Evolutionary conservation across 2,888 invertebrate genomes (phyloP).

Genomic region (Blastobasis adustella): DNA sequence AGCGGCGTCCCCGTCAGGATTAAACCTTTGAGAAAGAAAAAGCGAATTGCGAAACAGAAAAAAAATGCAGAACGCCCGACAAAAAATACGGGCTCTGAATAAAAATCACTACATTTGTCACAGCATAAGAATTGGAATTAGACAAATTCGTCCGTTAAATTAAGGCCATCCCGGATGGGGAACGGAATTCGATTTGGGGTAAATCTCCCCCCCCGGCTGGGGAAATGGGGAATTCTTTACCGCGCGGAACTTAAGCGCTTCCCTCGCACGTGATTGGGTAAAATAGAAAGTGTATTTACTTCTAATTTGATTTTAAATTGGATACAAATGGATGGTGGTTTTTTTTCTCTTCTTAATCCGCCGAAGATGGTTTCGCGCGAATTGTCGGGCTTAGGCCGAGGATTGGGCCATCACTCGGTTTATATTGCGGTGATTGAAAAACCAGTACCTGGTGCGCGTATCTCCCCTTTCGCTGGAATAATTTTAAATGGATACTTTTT

Average conservation of each 20-base stretch:
- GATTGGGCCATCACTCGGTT: conserved; percentile 42
- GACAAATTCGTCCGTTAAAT: conserved; percentile 73
- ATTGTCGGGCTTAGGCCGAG: conserved; percentile 47
- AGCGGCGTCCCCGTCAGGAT: too few relatives aligned
- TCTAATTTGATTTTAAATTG: conserved; percentile 71
- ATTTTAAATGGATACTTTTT: too few relatives aligned
- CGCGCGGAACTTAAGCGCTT: conserved; percentile 41
- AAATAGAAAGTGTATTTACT: conserved; percentile 66
- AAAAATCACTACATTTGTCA: conserved; percentile 71
- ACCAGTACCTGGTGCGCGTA: too few relatives aligned
- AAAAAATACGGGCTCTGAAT: conserved; percentile 43
- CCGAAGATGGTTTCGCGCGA: conserved; percentile 33
- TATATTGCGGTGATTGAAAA: background rate
- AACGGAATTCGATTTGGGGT: conserved; percentile 66
- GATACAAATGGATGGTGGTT: conserved; percentile 55
- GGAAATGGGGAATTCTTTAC: conserved; percentile 49
- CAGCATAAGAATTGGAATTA: conserved; percentile 71
- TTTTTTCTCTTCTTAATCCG: conserved; percentile 32
- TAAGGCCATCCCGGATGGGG: conserved; percentile 59
- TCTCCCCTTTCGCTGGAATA: too few relatives aligned
- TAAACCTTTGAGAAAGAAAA: too few relatives aligned
- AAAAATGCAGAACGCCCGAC: background rate
- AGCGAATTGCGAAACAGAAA: too few relatives aligned
- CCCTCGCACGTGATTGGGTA: conserved; percentile 58
- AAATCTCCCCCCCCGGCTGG: conserved; percentile 52